Evolutionary conservation across 1,140 invertebrate species (phyloP), one percentile per base, ranked within the genome.

Genomic region (Sycophila sp.): DNA sequence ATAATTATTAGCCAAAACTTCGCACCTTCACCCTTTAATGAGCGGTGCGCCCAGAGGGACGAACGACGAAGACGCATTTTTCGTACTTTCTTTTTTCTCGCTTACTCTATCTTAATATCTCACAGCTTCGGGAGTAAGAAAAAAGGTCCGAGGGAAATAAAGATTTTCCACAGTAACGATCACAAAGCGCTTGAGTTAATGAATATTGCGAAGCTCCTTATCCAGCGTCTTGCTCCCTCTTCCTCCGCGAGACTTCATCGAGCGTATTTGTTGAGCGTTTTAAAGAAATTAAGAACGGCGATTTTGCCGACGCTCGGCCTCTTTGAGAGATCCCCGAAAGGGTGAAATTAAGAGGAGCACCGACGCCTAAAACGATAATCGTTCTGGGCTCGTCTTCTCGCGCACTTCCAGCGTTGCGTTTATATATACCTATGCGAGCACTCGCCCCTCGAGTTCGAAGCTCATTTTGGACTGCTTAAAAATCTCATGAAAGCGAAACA

Each of bases 401-500:
- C 30, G 47, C 22, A 6, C 4, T 6, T 26, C 11, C 13, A 53
- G 19, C 24, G 24, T n/a, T n/a, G 19, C 32, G 11, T 26, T 22
- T 42, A 15, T 47, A 49, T 51, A 62, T 42, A 62, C 4, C 13
- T 38, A 15, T 76, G 75, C 73, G 69, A 69, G 74, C 69, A 74
- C 75, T 72, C 65, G 71, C 42, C 73, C 64, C 62, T 64, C 74
- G n/a, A n/a, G n/a, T n/a, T 69, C 62, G 73, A 81, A 81, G 71
- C 77, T 83, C 77, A 83, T 83, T 81, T 77, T 75, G 77, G 62
- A 75, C 75, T 79, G 77, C 77, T 83, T 84, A 83, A 84, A 84
- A 84, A 84, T 79, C 81, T 83, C 79, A 81, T 83, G 79, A 81
- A 83, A 78, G 71, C 77, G 78, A 81, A 82, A 82, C 82, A 82